These are phyloP conservation scores for Rhagoletis pomonella DNA, from an alignment of 1,140 invertebrate species.

Conservation along the genomic window DNA sequence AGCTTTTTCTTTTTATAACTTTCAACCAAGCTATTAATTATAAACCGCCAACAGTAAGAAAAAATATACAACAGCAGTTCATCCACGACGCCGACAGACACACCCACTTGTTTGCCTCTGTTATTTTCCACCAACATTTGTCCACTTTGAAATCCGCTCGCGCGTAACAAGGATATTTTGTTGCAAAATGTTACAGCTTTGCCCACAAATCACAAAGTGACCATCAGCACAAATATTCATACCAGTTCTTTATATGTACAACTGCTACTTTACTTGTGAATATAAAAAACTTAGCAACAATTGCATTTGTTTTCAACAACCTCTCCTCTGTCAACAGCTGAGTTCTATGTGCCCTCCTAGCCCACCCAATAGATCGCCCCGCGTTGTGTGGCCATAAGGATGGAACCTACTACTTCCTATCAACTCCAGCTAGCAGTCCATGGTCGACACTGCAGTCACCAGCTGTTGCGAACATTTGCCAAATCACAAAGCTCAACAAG, in stretches of 20 bases:
- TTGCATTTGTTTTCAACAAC: neutral
- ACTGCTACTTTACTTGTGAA: neutral
- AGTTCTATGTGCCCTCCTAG: neutral
- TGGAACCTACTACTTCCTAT: neutral
- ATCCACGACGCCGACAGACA: neutral
- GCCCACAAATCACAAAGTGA: neutral
- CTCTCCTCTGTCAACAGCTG: neutral
- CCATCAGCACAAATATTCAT: neutral
- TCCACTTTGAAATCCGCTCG: slow-evolving; percentile 37
- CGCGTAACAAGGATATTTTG: slow-evolving; percentile 52
- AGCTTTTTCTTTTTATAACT: too few species aligned
- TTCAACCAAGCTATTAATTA: neutral
- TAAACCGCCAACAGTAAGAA: neutral
- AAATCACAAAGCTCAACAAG: neutral
- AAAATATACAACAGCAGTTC: neutral
- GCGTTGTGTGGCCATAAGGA: neutral
- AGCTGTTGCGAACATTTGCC: neutral
- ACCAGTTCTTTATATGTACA: neutral
- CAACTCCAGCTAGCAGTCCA: neutral
- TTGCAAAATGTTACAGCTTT: slow-evolving; percentile 23
- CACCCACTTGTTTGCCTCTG: neutral
- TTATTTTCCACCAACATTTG: neutral
- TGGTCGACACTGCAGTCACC: too few species aligned
- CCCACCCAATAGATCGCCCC: too few species aligned
- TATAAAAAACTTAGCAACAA: neutral